These are phyloP conservation scores for Oncorhynchus nerka DNA, from an alignment of 2,113 vertebrate genomes.

Conservation along the genomic window DNA sequence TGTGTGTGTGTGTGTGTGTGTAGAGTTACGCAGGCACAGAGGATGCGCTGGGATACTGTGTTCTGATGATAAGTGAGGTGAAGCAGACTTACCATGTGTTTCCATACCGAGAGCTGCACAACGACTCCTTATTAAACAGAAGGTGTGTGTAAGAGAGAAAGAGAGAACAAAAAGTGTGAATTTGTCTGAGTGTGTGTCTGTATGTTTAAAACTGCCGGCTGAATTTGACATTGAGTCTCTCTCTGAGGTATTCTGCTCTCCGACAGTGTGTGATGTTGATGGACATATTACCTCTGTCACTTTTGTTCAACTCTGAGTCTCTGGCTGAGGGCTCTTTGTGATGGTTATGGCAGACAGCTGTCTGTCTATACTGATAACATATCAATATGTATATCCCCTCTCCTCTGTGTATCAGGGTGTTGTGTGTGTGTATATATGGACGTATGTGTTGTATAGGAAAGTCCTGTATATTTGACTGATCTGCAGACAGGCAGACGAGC, in stretches of 20 bases:
- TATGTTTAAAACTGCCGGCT: conserved; percentile 16
- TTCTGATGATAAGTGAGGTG: conserved; percentile 83
- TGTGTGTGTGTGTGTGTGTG: conserved; percentile 18
- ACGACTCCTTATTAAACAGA: conserved; percentile 86
- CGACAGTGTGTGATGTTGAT: conserved; percentile 8
- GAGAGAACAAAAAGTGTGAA: not conserved
- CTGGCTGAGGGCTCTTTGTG: conserved; percentile 33
- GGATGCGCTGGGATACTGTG: conserved; percentile 81
- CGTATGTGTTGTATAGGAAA: conserved; percentile 34
- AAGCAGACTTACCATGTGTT: conserved; percentile 65
- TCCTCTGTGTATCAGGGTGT: too few species aligned
- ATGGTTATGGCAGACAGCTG: conserved; percentile 45
- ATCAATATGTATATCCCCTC: too few species aligned
- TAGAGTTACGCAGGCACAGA: conserved; percentile 87
- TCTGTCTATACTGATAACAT: conserved; percentile 18
- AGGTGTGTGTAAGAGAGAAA: conserved; percentile 11
- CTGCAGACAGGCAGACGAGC: too few species aligned
- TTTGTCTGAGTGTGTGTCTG: conserved; percentile 11
- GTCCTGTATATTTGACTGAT: not conserved
- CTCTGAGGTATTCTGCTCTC: conserved; percentile 16
- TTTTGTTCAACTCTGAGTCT: conserved; percentile 32
- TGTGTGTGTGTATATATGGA: too few species aligned
- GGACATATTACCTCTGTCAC: conserved; percentile 41
- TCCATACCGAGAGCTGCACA: conserved; percentile 76
- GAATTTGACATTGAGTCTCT: conserved; percentile 18